Evolutionary conservation across 2,888 invertebrate species (phyloP).

Genomic region (Leuctra nigra): DNA sequence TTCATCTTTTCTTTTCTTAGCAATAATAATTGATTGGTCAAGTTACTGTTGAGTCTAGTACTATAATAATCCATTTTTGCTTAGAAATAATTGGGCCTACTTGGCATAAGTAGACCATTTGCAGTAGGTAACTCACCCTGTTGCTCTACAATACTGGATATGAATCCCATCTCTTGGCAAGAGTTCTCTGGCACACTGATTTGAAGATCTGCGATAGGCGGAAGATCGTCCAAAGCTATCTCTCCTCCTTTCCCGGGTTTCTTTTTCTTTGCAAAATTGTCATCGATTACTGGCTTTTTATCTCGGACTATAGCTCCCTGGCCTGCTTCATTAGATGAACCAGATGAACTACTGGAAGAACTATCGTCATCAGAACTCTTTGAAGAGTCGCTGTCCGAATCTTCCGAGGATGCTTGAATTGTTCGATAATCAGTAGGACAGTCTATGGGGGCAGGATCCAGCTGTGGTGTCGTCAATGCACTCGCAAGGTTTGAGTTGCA

Average conservation of each 20-base stretch:
- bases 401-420: slow-evolving; percentile 4
- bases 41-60: too few relatives aligned
- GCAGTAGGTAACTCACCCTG: slow-evolving; percentile 56
- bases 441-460: background rate
- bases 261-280: slow-evolving; percentile 37
- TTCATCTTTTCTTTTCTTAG: too few relatives aligned
- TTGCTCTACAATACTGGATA: slow-evolving; percentile 64
- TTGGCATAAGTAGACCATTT: too few relatives aligned
- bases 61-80: too few relatives aligned
- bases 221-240: slow-evolving; percentile 59
- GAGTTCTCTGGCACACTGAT: slow-evolving; percentile 69
- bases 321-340: too few relatives aligned
- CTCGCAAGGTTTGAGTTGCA: background rate
- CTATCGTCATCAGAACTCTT: slow-evolving; percentile 7
- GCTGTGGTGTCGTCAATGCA: background rate
- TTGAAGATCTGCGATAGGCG: slow-evolving; percentile 72
- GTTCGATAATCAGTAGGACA: background rate
- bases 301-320: background rate
- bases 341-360: slow-evolving; percentile 3
- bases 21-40: too few relatives aligned
- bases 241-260: slow-evolving; percentile 42
- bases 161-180: slow-evolving; percentile 64
- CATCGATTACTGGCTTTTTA: background rate
- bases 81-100: too few relatives aligned
- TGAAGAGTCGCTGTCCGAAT: slow-evolving; percentile 9